Base-by-base conservation (phyloP, 64 coral and sea anemone genomes). In the Astreopora myriophthalma region DNA sequence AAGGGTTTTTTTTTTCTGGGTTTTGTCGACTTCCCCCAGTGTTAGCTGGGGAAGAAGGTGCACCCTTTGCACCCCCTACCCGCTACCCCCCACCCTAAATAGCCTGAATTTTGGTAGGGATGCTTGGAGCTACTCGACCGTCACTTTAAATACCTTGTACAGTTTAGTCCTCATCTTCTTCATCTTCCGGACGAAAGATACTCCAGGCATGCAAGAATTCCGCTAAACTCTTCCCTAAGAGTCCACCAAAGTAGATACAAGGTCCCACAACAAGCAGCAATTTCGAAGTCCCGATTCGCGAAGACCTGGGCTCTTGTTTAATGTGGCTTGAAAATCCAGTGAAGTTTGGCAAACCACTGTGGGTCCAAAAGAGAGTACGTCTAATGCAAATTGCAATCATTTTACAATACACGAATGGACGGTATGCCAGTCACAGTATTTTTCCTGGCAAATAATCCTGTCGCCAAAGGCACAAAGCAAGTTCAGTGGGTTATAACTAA, bases 81-180 rank as follows among this genome's bases (percentile, higher is more conserved):
- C n/a, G n/a, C n/a, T n/a, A n/a, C n/a, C n/a, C n/a, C n/a, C n/a
- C n/a, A n/a, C n/a, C n/a, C n/a, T n/a, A n/a, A n/a, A n/a, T n/a
- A n/a, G n/a, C n/a, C n/a, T n/a, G n/a, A n/a, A n/a, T n/a, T n/a
- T n/a, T n/a, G n/a, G n/a, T 46, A 6, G 24, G 22, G 25, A 36
- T 19, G 40, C 34, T n/a, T 6, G 40, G 71, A 74, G 7, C 34
- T 22, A 20, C 71, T 74, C 25, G 71, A 33, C 71, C 40, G 34
- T 20, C 14, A 14, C 0, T 7, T 9, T 23, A 9, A 29, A 13
- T 30, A 17, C 12, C 10, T 13, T 17, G 20, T 26, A 25, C 23
- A 29, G 28, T 92, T 66, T 87, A 85, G 34, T 96, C 95, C 29
- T 96, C 91, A 79, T 96, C 95, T 27, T 96, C 95, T 30, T 96